Base-by-base conservation (phyloP, 2,888 invertebrate species). In the Apodemia hepburni region DNA sequence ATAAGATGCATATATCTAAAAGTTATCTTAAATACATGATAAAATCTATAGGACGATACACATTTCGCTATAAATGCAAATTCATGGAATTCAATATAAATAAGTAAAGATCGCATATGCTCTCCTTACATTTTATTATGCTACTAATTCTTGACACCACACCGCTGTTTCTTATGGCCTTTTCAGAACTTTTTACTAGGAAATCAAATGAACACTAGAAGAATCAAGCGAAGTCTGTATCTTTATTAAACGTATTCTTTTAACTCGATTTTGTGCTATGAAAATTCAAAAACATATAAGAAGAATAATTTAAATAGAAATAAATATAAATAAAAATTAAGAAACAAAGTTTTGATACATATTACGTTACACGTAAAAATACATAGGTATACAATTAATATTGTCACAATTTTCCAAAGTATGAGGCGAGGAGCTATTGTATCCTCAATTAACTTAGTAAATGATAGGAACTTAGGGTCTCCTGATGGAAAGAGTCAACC, bases 31-130 rank as follows among this genome's bases (percentile, higher is more conserved):
- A 86, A 85, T 83, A 85, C 81, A 85, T 84, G 84, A 85, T 87
- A 86, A 85, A 88, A 88, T 88, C 87, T 90, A 87, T 89, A 90
- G 86, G 84, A 89, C 88, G 83, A 87, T 84, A 89, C 81, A 86
- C 87, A 87, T 87, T 87, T 89, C 86, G 84, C 83, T 87, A 88
- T 88, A 90, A 90, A 91, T 91, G 91, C 91, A 91, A 90, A 90
- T 91, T 91, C 90, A 90, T 88, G 90, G 90, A 91, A 91, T 91
- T 90, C 89, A 90, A 88, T 84, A 87, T 83, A 78, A 83, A 78
- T 72, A 75, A 75, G 79, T 87, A 89, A 88, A 87, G 75, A 68
- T 73, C 71, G 77, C 64, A 65, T 42, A 15, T 75, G 82, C 72
- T 88, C 88, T 87, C 88, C 82, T 79, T 60, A 60, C 61, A 85